These are phyloP conservation scores for Phalera bucephala DNA, from an alignment of 2,888 invertebrate species.

Conservation along the genomic window DNA sequence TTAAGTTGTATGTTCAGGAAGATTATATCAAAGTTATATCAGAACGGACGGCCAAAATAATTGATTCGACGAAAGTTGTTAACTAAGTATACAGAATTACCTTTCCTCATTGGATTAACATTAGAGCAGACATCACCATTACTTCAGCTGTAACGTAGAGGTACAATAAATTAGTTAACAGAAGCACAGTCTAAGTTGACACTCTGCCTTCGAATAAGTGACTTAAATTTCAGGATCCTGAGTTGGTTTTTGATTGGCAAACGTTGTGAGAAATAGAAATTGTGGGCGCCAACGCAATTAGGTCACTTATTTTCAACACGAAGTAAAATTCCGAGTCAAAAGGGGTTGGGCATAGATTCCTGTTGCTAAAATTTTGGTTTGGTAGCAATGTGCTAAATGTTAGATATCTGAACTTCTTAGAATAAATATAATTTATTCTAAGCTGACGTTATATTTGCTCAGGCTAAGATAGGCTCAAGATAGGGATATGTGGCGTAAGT, in stretches of 20 bases:
- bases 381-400: too few relatives aligned
- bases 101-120: constrained; percentile 50
- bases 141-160: constrained; percentile 46
- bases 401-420: too few relatives aligned
- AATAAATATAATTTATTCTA: too few relatives aligned
- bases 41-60: too few relatives aligned
- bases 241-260: constrained; percentile 18
- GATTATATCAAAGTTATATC: too few relatives aligned
- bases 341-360: constrained; percentile 21
- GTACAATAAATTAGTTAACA: constrained; percentile 50
- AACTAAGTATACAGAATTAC: too few relatives aligned
- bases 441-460: too few relatives aligned
- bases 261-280: constrained; percentile 28
- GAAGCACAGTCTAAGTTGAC: constrained; percentile 34
- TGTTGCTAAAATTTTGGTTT: constrained; percentile 6
- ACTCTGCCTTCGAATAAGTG: constrained; percentile 18
- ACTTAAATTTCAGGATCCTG: constrained; percentile 19
- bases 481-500: too few relatives aligned
- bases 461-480: too few relatives aligned
- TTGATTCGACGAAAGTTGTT: too few relatives aligned
- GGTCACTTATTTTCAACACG: constrained; percentile 44
- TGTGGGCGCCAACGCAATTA: constrained; percentile 47
- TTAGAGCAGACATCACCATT: constrained; percentile 44
- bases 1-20: too few relatives aligned
- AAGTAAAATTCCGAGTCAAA: constrained; percentile 34